Evolutionary conservation across 2,888 invertebrate genomes (phyloP), one percentile per base, ranked within the genome.

Genomic region (Ametastegia equiseti): DNA sequence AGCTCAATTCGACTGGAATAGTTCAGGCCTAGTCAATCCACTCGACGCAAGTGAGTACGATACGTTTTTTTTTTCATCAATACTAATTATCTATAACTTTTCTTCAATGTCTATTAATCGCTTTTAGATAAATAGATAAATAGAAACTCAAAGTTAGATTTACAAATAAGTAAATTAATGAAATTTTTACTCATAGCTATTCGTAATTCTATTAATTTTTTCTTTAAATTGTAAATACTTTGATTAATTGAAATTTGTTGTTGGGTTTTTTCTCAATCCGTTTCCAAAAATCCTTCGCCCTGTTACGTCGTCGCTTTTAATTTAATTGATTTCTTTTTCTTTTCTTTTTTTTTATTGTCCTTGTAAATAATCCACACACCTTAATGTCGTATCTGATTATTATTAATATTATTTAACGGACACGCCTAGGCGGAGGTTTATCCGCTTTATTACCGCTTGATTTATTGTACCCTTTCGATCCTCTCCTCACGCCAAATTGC

Each of bases 1-100:
- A 81, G 94, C 94, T 77, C 94, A 96, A 89, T 96, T 96, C 91
- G 96, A 96, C 92, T 96, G 96, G 96, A 94, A 93, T 87, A 93
- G 94, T 87, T 94, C 95, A 86, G 96, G 96, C 82, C 92, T 96
- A 81, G 94, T 94, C 45, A 96, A 96, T 92, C 96, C 96, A 80
- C 92, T 96, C 85, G 96, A 96, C 91, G 88, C 89, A 84, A 90
- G 91, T 91, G 87, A 90, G 91, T 91, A 88, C 23, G 5, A 2
- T 27, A 65, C 45, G 13, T 19, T 27, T 39, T 19, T 33, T 39
- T 69, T 9, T 33, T 63, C 30, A 3, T 33, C 11, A 27, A 63
- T 33, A 63, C n/a, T 13, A 63, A 9, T 9, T 13, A 27, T 63
- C 6, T 5, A 27, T 9, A n/a, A n/a, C n/a, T n/a, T n/a, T n/a